Evolutionary conservation across 2,888 invertebrate genomes (phyloP), one percentile per base, ranked within the genome.

Genomic region (Labia minor): DNA sequence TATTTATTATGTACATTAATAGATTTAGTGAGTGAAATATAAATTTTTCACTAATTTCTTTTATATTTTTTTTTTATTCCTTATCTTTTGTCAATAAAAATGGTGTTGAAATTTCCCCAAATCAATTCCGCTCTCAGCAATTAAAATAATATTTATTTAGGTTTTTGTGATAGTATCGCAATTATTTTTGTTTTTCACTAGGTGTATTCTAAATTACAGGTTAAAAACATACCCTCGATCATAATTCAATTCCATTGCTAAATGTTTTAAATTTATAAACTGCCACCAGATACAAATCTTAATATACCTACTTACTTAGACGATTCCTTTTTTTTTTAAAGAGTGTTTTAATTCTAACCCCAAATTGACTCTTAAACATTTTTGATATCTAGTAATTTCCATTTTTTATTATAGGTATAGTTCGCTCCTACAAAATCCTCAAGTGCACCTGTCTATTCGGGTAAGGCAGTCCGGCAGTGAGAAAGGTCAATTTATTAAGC

Each of bases 251-350:
- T 49, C 49, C 3, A 49, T 49, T 49, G 49, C 49, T 49, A 49
- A 49, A 49, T 49, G 49, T 49, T 49, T 49, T 49, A 49, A 49
- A 49, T 49, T 49, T 49, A 49, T 49, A 49, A 11, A 49, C 16
- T 49, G 14, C 16, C 14, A 49, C 14, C n/a, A n/a, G 49, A 49
- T 49, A 49, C 2, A 49, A 49, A 49, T 49, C 49, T 49, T 49
- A 49, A 49, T 49, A 49, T 49, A 49, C 49, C 14, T 49, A 49
- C 33, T 33, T 33, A 33, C n/a, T n/a, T n/a, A 26, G 26, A 49
- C 49, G n/a, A n/a, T n/a, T n/a, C n/a, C n/a, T 49, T 49, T 49
- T 49, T 49, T 49, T 49, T 49, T 33, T n/a, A n/a, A n/a, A n/a
- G n/a, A 8, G 26, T 49, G 4, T 49, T 49, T 49, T 49, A 49